Evolutionary conservation across 2,888 invertebrate species (phyloP), one percentile per base, ranked within the genome.

Genomic region (Mactromeris polynyma): DNA sequence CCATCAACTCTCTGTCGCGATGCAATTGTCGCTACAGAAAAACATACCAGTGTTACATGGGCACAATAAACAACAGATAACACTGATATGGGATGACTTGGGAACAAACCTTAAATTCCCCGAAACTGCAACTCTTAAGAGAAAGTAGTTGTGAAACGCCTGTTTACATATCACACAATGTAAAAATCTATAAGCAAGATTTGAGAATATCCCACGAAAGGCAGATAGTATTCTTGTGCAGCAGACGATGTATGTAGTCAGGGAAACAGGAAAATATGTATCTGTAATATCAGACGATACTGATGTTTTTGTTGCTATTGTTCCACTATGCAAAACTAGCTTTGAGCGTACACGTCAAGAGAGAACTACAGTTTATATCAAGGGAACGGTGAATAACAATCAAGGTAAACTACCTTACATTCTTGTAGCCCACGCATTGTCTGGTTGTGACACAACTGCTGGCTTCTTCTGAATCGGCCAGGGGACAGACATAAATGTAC

Each of bases 361-460:
- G 21, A 73, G 77, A 58, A 19, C 54, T 4, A 21, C 19, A 21
- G n/a, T 58, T 69, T 42, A 77, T 26, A 83, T 69, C 2, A 51
- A 69, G 19, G 2, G 3, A 31, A 83, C 83, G 7, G 69, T 33
- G 69, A 11, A 69, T 17, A 26, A 38, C 17, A 31, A 82, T n/a
- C 31, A 33, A 38, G 19, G 26, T 26, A 82, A 33, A 33, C 19
- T 54, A 2, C 54, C 82, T 17, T 0, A 82, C 31, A 26, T 54
- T 21, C 19, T 58, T 19, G 33, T 33, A 19, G 38, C 21, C 33
- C 54, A 82, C n/a, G 54, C 82, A 1, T 31, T 82, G n/a, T 82
- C 64, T 17, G 82, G 82, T 21, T 82, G 64, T 38, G 82, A 82
- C 11, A 82, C 82, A n/a, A n/a, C n/a, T n/a, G n/a, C n/a, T n/a